These are phyloP conservation scores for Brenthis hecate DNA, from an alignment of 2,888 invertebrate genomes.

Conservation along the genomic window DNA sequence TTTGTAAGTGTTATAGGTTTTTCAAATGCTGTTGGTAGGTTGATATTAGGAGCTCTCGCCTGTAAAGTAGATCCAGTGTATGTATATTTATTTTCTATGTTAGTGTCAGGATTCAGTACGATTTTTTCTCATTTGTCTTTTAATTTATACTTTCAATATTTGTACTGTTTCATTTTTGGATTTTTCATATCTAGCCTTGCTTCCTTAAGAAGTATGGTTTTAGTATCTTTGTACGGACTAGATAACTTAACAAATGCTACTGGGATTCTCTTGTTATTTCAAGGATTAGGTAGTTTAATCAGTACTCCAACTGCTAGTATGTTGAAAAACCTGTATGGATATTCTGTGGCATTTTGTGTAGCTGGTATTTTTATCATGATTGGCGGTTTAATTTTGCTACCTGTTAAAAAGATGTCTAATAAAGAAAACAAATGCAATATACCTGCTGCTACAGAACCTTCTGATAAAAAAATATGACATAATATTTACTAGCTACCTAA, in stretches of 20 bases:
- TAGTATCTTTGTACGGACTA: constrained; percentile 69
- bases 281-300: constrained; percentile 67
- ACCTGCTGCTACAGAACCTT: constrained; percentile 15
- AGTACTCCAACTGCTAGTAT: constrained; percentile 66
- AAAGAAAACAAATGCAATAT: constrained; percentile 44
- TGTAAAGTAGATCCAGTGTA: constrained; percentile 59
- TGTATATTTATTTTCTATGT: constrained; percentile 44
- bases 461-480: neutral
- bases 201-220: constrained; percentile 59
- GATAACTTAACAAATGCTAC: constrained; percentile 73
- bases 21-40: constrained; percentile 61
- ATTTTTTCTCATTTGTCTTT: constrained; percentile 59
- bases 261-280: constrained; percentile 67
- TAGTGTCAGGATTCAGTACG: constrained; percentile 55
- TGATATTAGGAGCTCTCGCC: constrained; percentile 58
- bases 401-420: constrained; percentile 47
- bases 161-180: constrained; percentile 60
- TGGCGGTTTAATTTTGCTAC: constrained; percentile 57
- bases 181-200: constrained; percentile 59
- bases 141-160: constrained; percentile 63
- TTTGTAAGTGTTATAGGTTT: constrained; percentile 68
- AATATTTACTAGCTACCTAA: neutral
- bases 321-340: constrained; percentile 58
- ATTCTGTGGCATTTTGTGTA: constrained; percentile 57
- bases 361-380: constrained; percentile 61